Evolutionary conservation across 1,140 invertebrate species (phyloP).

Genomic region (Phymastichus coffea): DNA sequence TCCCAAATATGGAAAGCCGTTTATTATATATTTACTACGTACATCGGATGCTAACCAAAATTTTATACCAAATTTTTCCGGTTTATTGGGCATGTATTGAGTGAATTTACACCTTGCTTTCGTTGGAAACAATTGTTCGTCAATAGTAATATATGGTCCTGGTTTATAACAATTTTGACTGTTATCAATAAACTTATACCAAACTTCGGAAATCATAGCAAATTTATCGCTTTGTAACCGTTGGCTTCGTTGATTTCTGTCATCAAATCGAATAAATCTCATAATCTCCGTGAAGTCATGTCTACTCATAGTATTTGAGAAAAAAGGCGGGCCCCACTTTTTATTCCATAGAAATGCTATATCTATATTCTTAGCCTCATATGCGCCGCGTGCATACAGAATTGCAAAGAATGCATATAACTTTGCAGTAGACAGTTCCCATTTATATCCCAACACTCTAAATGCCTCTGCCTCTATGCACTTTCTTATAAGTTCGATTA

Average conservation of each 20-base stretch:
- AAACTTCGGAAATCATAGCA: slow-evolving; percentile 40
- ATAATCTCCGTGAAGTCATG: no score
- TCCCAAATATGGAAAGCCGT: slow-evolving; percentile 39
- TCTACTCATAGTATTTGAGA: slow-evolving; percentile 44
- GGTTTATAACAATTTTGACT: slow-evolving; percentile 42
- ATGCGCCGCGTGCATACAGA: slow-evolving; percentile 37
- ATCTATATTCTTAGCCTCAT: slow-evolving; percentile 35
- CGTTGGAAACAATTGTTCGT: slow-evolving; percentile 29
- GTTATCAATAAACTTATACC: slow-evolving; percentile 44
- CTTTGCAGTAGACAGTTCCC: slow-evolving; percentile 31
- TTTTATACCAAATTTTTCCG: slow-evolving; percentile 33
- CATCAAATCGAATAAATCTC: no score
- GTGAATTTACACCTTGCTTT: slow-evolving; percentile 10
- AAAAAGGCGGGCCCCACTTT: slow-evolving; percentile 38
- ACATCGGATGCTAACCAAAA: slow-evolving; percentile 30
- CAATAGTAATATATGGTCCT: slow-evolving; percentile 34
- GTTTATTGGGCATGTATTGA: slow-evolving; percentile 34
- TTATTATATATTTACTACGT: slow-evolving; percentile 35
- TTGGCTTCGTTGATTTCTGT: slow-evolving; percentile 34
- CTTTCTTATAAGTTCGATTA: slow-evolving; percentile 31
- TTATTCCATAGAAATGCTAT: slow-evolving; percentile 27
- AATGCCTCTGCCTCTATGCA: slow-evolving; percentile 31
- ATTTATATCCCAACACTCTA: slow-evolving; percentile 30
- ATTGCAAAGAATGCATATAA: slow-evolving; percentile 40
- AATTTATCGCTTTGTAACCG: slow-evolving; percentile 43